Percentiles rank a stretch among this genome's conserved stretches.
These are phyloP conservation scores for Ictalurus furcatus DNA, from an alignment of 2,113 vertebrate species.

Conservation along the genomic window DNA sequence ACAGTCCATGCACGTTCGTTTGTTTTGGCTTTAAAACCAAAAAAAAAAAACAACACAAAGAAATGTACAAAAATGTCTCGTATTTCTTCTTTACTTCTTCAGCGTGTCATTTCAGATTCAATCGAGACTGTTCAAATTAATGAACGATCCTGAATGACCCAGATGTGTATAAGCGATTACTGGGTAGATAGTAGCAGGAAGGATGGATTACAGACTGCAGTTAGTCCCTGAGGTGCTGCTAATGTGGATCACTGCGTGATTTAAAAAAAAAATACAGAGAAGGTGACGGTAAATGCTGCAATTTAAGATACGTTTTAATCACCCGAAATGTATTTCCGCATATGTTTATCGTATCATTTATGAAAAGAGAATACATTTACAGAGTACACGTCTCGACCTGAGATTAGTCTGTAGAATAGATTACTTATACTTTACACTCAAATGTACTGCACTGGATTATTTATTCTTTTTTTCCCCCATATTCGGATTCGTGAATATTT, in stretches of 20 bases:
- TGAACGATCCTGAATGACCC: neutral
- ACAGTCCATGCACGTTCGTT: neutral
- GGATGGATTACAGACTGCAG: neutral
- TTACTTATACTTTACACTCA: neutral
- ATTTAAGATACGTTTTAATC: neutral
- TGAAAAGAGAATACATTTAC: neutral
- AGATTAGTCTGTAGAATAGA: neutral
- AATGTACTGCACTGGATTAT: neutral
- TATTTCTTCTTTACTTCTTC: neutral
- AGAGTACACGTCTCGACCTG: neutral
- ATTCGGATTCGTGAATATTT: neutral
- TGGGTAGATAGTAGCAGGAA: neutral
- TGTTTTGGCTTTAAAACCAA: neutral
- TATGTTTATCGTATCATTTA: neutral
- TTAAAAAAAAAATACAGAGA: neutral
- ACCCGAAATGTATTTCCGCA: neutral
- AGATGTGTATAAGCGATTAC: neutral
- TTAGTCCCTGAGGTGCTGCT: neutral
- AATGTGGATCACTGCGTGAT: neutral
- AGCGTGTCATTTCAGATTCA: neutral
- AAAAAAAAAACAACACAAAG: neutral
- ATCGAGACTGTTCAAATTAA: neutral
- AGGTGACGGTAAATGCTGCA: neutral
- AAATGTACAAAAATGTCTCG: neutral
- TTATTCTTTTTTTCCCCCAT: neutral